Evolutionary conservation across 1,140 invertebrate genomes (phyloP).

Genomic region (Ooceraea biroi): DNA sequence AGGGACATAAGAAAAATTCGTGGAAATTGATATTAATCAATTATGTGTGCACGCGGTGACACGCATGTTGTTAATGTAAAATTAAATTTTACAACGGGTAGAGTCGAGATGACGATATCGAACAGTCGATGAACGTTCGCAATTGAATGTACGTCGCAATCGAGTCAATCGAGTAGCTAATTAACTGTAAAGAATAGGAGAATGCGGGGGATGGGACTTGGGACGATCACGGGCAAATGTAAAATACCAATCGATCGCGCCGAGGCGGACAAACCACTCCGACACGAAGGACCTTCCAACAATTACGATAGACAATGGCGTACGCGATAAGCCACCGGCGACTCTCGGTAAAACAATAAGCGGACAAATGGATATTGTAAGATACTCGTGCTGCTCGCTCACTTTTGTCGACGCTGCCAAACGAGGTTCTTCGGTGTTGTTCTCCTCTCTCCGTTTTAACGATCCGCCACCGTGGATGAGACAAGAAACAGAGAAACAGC

Average conservation of each 20-base stretch:
- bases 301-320: slow-evolving; percentile 22
- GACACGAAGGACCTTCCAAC: slow-evolving; percentile 42
- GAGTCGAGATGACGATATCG: neutral
- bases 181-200: neutral
- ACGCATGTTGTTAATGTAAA: slow-evolving; percentile 47
- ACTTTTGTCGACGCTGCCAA: slow-evolving; percentile 48
- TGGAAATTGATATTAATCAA: slow-evolving; percentile 31
- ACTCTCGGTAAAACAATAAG: slow-evolving; percentile 21
- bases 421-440: neutral
- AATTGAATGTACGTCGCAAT: slow-evolving; percentile 36
- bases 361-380: slow-evolving; percentile 52
- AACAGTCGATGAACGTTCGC: slow-evolving; percentile 33
- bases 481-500: neutral
- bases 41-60: slow-evolving; percentile 22
- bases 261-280: neutral
- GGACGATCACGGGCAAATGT: slow-evolving; percentile 21
- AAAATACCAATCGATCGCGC: slow-evolving; percentile 34
- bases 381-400: slow-evolving; percentile 28
- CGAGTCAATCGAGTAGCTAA: slow-evolving; percentile 42
- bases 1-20: slow-evolving; percentile 1
- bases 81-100: slow-evolving; percentile 14
- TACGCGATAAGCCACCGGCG: neutral
- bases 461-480: neutral
- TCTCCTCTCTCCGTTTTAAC: slow-evolving; percentile 20
- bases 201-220: neutral